Evolutionary conservation across 2,888 invertebrate species (phyloP).

Genomic region (Tipula confusa): DNA sequence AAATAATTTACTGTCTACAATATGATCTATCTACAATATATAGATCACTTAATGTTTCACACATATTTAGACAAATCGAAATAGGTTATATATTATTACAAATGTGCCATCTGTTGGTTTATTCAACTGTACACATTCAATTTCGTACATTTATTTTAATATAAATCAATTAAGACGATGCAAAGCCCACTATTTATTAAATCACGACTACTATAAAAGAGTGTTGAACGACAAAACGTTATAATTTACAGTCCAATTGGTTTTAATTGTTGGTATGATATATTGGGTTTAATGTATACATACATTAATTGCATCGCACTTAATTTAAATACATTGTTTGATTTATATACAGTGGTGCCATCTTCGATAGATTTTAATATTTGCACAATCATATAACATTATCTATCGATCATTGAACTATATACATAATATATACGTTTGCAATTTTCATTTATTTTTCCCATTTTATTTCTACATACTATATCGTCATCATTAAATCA

Average conservation of each 20-base stretch:
- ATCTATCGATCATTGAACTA: not conserved
- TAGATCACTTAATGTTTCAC: not conserved
- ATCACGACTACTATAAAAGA: not conserved
- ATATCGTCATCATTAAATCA: not conserved
- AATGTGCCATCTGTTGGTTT: not conserved
- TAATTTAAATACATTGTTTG: not conserved
- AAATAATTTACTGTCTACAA: not conserved
- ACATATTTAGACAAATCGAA: not conserved
- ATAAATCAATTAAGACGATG: not conserved
- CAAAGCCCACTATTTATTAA: conserved; percentile 3
- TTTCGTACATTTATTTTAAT: not conserved
- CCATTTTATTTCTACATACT: not conserved
- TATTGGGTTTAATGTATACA: not conserved
- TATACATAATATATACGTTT: too few species aligned
- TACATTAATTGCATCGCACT: not conserved
- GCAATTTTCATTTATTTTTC: not conserved
- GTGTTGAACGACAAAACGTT: not conserved
- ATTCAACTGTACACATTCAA: not conserved
- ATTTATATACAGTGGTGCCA: not conserved
- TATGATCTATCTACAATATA: not conserved
- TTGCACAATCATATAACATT: not conserved
- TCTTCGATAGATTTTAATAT: not conserved
- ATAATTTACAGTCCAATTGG: not conserved
- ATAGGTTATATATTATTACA: not conserved
- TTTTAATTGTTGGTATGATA: not conserved